Base-by-base conservation (phyloP, 37 sponge, comb jelly and placozoan genomes). In the Oscarella lobularis region DNA sequence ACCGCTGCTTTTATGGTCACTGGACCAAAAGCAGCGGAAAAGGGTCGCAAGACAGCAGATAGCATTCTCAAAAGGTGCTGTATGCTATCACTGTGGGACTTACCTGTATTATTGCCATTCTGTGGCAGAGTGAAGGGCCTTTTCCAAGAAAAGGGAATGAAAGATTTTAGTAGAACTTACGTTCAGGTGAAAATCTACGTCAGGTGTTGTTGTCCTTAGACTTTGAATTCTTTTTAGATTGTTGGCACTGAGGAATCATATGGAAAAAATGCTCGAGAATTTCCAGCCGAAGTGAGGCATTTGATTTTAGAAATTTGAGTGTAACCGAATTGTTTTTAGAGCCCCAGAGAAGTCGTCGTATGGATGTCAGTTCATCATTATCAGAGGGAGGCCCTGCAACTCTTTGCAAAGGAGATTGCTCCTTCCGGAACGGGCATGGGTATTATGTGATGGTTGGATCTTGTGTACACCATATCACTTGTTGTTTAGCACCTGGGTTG, bases 341-440 rank as follows among this genome's bases (percentile, higher is more conserved):
- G 33, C 2, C 41, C 67, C 30, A 72, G 83, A 72, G 98, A 96
- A 65, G 89, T 84, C 6, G 79, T 85, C 27, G 54, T 90, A 69
- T 92, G 94, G 98, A 32, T 90, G 32, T 86, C 83, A 66, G 94
- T 89, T 3, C 71, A 67, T 36, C 98, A 96, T 76, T 60, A 77
- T 6, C n/a, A 83, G 20, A 92, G 83, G 68, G 78, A 77, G 40
- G 98, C 98, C 20, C 79, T 96, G 41, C 81, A 89, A 38, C 69
- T 92, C 2, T 92, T 92, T 66, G 39, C 83, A 3, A 80, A 79
- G 37, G 93, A 92, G 37, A 83, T 96, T 73, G 98, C 98, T 31
- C 88, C 94, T 35, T 93, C 94, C 34, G 90, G 98, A 0, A 96
- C 98, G 77, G 98, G 98, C 6, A 92, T 92, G 93, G 85, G 88